phyloP scores from a whole-genome alignment of 2,888 invertebrate genomes.

The Phaedon cochleariae region DNA sequence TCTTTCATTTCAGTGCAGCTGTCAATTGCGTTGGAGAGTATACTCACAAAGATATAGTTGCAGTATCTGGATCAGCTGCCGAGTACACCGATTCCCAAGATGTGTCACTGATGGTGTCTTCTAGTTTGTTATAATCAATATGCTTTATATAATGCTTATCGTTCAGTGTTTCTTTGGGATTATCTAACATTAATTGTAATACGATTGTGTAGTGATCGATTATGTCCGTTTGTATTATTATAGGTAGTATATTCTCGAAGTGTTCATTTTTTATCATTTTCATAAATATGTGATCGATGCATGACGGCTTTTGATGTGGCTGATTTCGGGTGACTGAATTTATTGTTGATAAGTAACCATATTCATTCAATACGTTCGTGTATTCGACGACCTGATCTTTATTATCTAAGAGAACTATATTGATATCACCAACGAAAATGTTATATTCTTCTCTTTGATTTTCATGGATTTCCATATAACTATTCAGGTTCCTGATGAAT shows the following conservation, averaged over 20 bases:
- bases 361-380: neutral
- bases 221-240: neutral
- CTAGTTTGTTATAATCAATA: neutral
- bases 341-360: neutral
- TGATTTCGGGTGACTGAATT: neutral
- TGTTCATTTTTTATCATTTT: neutral
- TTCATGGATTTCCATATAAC: neutral
- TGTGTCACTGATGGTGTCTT: neutral
- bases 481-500: neutral
- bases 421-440: neutral
- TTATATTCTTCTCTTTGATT: neutral
- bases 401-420: neutral
- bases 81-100: neutral
- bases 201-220: neutral
- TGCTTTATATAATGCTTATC: neutral
- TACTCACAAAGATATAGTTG: neutral
- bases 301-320: neutral
- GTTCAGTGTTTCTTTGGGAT: neutral
- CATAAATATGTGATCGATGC: conserved; percentile 1
- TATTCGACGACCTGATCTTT: neutral
- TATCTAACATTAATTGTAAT: neutral
- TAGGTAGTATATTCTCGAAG: neutral
- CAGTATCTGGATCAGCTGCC: neutral
- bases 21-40: neutral
- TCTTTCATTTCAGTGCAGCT: too few species aligned